phyloP scores from a whole-genome alignment of 2,113 vertebrate species.

The Rousettus leschenaultii region DNA sequence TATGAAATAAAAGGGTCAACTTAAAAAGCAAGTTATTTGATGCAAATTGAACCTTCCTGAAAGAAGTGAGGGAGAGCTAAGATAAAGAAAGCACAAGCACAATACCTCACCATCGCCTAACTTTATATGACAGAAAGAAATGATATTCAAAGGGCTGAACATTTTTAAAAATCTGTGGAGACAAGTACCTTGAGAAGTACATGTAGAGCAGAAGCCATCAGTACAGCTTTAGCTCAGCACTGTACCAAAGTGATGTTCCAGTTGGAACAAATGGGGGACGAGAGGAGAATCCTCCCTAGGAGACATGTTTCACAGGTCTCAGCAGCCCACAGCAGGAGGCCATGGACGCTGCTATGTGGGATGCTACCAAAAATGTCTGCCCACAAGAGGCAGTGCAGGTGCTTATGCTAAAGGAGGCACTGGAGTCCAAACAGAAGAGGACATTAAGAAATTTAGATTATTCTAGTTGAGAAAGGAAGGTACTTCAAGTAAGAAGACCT shows the following conservation, averaged over 20 bases:
- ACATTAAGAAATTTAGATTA: neutral
- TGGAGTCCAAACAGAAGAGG: neutral
- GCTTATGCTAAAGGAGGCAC: neutral
- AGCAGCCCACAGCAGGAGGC: neutral
- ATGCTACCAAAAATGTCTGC: neutral
- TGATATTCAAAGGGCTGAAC: neutral
- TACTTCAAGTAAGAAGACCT: neutral
- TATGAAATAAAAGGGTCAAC: neutral
- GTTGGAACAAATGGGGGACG: neutral
- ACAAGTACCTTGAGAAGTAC: neutral
- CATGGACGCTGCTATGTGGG: too few relatives aligned
- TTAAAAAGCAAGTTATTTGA: neutral
- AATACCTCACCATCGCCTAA: neutral
- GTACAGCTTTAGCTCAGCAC: neutral
- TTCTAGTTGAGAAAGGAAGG: neutral
- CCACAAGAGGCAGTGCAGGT: too few relatives aligned
- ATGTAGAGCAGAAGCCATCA: neutral
- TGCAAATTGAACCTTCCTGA: neutral
- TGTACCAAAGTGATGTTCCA: neutral
- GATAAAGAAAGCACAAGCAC: neutral
- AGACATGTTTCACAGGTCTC: neutral
- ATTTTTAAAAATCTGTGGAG: neutral
- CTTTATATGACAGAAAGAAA: neutral
- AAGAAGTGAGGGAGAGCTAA: neutral
- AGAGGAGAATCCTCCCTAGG: neutral